A percentile compares a stretch with the other conserved stretches of the same genome.
Conservation (phyloP, 2,888 invertebrate species). For the Apodemia duryi region DNA sequence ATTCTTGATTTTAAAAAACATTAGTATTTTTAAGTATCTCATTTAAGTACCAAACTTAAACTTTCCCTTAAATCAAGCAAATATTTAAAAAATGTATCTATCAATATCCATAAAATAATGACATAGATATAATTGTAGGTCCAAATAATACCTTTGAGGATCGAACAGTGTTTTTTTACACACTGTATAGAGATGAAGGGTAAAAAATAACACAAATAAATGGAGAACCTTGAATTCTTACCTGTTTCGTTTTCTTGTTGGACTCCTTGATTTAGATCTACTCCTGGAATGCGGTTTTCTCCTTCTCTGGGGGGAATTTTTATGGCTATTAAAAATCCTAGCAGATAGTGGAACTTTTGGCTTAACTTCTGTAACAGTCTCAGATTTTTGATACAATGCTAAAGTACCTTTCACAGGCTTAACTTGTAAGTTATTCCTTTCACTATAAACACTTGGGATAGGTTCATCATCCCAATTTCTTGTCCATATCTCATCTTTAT, state of each 20-base stretch:
- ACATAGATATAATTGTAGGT: too few relatives aligned
- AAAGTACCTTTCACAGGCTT: constrained; percentile 80
- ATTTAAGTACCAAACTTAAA: too few relatives aligned
- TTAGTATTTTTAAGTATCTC: too few relatives aligned
- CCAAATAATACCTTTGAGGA: too few relatives aligned
- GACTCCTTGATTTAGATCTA: constrained; percentile 68
- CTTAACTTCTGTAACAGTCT: constrained; percentile 45
- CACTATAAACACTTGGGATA: constrained; percentile 91
- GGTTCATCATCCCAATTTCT: constrained; percentile 98
- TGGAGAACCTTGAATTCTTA: constrained; percentile 32
- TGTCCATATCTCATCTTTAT: constrained; percentile 91
- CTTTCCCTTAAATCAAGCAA: too few relatives aligned
- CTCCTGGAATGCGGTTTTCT: constrained; percentile 57
- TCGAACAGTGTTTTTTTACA: too few relatives aligned
- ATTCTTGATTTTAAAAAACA: too few relatives aligned
- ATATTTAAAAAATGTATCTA: too few relatives aligned
- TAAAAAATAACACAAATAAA: background rate
- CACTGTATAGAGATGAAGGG: too few relatives aligned
- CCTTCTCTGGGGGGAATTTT: constrained; percentile 57
- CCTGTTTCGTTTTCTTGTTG: constrained; percentile 72
- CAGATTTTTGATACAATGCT: constrained; percentile 79
- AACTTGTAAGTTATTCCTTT: constrained; percentile 83
- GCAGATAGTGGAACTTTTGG: constrained; percentile 32
- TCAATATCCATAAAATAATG: too few relatives aligned
- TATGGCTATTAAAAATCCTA: constrained; percentile 46